A percentile compares a stretch with the other conserved stretches of the same genome.
These are phyloP conservation scores for Melolontha melolontha DNA, from an alignment of 2,888 invertebrate species.

Conservation along the genomic window DNA sequence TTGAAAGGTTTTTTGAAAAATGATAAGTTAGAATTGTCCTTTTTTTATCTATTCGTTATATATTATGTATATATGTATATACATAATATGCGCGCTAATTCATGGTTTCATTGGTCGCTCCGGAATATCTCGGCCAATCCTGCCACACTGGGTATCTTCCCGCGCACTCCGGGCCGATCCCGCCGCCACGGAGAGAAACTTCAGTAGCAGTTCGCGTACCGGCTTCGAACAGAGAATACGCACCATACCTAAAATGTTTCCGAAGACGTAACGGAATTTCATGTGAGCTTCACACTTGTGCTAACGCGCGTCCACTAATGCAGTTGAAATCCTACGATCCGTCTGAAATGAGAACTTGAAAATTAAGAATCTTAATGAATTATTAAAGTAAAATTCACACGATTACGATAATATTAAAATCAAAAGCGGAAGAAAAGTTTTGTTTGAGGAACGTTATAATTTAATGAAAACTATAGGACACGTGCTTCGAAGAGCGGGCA, in stretches of 20 bases:
- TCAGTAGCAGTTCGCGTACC: constrained; percentile 23
- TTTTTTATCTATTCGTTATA: background rate
- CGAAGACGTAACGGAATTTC: too few relatives aligned
- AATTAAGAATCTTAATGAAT: too few relatives aligned
- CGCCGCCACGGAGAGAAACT: constrained; percentile 1
- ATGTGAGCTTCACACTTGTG: too few relatives aligned
- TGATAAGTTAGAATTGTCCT: background rate
- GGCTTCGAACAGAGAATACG: constrained; percentile 10
- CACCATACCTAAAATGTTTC: background rate
- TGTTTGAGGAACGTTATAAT: background rate
- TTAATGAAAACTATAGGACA: constrained; percentile 47
- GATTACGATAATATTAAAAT: too few relatives aligned
- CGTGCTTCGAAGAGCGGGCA: constrained; percentile 38
- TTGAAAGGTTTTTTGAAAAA: too few relatives aligned
- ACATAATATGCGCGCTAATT: constrained; percentile 14
- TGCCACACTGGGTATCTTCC: constrained; percentile 15
- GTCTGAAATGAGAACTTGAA: too few relatives aligned
- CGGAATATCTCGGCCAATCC: constrained; percentile 33
- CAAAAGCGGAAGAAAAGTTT: too few relatives aligned
- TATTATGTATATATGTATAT: background rate
- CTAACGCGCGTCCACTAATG: too few relatives aligned
- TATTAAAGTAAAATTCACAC: too few relatives aligned
- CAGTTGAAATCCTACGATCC: too few relatives aligned
- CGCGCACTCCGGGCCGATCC: constrained; percentile 23
- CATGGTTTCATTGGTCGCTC: constrained; percentile 23